A percentile compares a stretch with the other conserved stretches of the same genome.
Conservation (phyloP, 92 coral and sea anemone species). For the Epizoanthus stellaris region DNA sequence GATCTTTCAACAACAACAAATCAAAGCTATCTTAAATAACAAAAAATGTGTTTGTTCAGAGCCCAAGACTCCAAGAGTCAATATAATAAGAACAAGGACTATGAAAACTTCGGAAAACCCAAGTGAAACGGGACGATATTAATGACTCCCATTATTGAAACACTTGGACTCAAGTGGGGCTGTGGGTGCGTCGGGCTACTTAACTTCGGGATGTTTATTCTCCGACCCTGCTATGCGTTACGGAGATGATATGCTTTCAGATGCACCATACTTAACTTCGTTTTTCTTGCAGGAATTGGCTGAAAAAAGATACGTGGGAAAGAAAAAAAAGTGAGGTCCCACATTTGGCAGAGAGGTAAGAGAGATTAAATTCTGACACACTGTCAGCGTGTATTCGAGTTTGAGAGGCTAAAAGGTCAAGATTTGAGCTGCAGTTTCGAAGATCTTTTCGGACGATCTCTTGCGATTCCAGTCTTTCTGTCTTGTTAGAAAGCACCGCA, state of each 20-base stretch:
- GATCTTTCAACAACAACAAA: neutral
- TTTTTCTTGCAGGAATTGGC: no score
- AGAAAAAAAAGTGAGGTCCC: no score
- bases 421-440: neutral
- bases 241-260: neutral
- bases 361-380: neutral
- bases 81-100: neutral
- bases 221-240: neutral
- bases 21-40: neutral
- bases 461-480: neutral
- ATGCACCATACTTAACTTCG: neutral
- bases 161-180: constrained; percentile 25
- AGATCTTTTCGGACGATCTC: neutral
- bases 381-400: neutral
- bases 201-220: neutral
- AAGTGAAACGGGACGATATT: neutral
- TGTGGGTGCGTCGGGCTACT: neutral
- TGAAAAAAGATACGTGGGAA: no score
- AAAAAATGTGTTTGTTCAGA: constrained; percentile 20
- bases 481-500: constrained; percentile 13
- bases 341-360: no score
- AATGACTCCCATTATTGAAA: neutral
- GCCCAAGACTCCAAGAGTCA: neutral
- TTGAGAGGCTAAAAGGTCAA: constrained; percentile 4
- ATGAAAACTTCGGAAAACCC: neutral